These are phyloP conservation scores for Anolis apletophallus DNA, from an alignment of 2,797 vertebrate genomes.

Conservation along the genomic window DNA sequence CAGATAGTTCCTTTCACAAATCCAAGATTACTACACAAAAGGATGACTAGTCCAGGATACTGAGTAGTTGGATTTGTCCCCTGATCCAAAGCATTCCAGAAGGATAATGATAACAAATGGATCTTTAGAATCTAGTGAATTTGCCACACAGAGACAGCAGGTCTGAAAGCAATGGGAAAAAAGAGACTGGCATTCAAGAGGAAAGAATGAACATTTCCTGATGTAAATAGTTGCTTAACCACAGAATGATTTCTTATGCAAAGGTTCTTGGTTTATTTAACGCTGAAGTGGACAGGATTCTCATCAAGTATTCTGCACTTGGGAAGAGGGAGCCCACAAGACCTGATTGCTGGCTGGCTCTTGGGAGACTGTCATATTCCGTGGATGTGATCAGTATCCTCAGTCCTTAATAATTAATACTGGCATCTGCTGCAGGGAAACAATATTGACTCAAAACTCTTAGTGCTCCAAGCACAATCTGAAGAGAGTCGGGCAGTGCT, in stretches of 20 bases:
- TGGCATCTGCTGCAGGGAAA: conserved; percentile 45
- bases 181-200: conserved; percentile 27
- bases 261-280: conserved; percentile 52
- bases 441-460: conserved; percentile 8
- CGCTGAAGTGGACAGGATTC: conserved; percentile 44
- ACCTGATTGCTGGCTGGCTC: conserved; percentile 39
- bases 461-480: not conserved
- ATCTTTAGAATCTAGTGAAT: not conserved
- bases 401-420: conserved; percentile 50
- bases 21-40: too few species aligned
- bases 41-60: too few species aligned
- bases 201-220: conserved; percentile 18
- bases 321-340: conserved; percentile 11
- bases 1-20: too few species aligned
- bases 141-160: not conserved
- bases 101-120: not conserved
- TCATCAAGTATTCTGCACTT: conserved; percentile 44
- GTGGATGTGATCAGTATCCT: conserved; percentile 28
- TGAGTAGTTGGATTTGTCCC: not conserved
- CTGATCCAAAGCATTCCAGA: not conserved
- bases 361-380: conserved; percentile 24
- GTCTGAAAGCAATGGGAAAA: not conserved
- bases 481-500: not conserved
- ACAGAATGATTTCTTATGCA: conserved; percentile 40
- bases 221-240: conserved; percentile 29